A percentile compares a stretch with the other conserved stretches of the same genome.
Conservation (phyloP, 2,888 invertebrate genomes). For the Yponomeuta evonymella region DNA sequence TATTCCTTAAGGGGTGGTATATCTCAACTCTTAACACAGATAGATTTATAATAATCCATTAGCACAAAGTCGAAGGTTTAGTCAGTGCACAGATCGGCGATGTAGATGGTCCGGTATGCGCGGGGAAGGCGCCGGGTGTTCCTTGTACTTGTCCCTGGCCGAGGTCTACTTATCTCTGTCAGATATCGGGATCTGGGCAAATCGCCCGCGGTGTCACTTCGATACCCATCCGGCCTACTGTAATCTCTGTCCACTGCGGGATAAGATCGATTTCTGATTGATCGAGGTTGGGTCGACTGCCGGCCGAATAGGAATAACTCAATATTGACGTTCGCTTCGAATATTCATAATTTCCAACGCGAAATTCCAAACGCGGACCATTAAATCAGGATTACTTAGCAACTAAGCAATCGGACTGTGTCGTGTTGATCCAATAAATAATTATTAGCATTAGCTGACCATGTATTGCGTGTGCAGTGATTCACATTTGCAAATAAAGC, state of each 20-base stretch:
- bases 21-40: too few species aligned
- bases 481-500: not conserved
- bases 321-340: not conserved
- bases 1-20: too few species aligned
- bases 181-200: constrained; percentile 13
- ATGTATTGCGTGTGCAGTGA: not conserved
- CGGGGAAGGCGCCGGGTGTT: not conserved
- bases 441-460: not conserved
- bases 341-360: not conserved
- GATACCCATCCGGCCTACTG: constrained; percentile 4
- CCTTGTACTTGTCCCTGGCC: constrained; percentile 13
- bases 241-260: constrained; percentile 2
- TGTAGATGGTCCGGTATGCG: not conserved
- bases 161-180: constrained; percentile 12
- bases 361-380: not conserved
- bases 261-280: constrained; percentile 10
- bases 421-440: not conserved
- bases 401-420: not conserved
- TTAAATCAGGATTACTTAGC: not conserved
- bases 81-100: not conserved
- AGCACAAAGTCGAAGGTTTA: too few species aligned
- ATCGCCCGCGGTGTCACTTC: constrained; percentile 10
- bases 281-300: constrained; percentile 1
- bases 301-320: not conserved
- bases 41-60: too few species aligned